Base-by-base conservation (phyloP, 2,113 vertebrate genomes). In the Pitta sordida region DNA sequence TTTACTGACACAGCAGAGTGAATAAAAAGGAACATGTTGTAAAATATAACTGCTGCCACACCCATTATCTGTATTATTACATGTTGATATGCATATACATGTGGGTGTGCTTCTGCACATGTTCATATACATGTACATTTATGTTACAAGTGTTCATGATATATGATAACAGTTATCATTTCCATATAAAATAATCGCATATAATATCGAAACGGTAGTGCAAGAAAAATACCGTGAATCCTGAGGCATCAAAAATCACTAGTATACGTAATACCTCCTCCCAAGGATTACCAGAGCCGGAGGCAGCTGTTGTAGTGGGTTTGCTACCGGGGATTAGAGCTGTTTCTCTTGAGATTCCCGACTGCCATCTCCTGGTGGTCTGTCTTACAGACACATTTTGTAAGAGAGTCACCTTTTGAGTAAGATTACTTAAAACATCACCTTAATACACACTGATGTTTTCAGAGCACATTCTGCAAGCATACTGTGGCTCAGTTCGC, bases 331-430 rank as follows among this genome's bases (percentile, higher is more conserved):
- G 26, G 6, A 49, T 41, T 2, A 16, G 29, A 76, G 32, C 12
- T 79, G 27, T 10, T 39, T 36, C 27, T 24, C 62, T 53, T 17
- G 11, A 77, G 48, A 70, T 74, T 59, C 43, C 60, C n/a, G 65
- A 23, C 59, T 94, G 91, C 75, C 91, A 70, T 92, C 95, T 95
- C 52, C 90, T 78, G 87, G 71, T 79, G 51, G 9, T 48, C 11
- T 55, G 34, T 17, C 23, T 56, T 21, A 39, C 80, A 68, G n/a
- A 32, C 37, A 77, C 15, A 5, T 10, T 82, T 67, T 7, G 11
- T 23, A 46, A 58, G 4, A 26, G 8, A 58, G 15, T 13, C 8
- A 3, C 22, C 37, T 41, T 30, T 12, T 23, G 13, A 71, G 36
- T 20, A 44, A 37, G 11, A 17, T 48, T 71, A 27, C 46, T 64